phyloP scores from a whole-genome alignment of 2,888 invertebrate species.

The Pedicia rivosa region DNA sequence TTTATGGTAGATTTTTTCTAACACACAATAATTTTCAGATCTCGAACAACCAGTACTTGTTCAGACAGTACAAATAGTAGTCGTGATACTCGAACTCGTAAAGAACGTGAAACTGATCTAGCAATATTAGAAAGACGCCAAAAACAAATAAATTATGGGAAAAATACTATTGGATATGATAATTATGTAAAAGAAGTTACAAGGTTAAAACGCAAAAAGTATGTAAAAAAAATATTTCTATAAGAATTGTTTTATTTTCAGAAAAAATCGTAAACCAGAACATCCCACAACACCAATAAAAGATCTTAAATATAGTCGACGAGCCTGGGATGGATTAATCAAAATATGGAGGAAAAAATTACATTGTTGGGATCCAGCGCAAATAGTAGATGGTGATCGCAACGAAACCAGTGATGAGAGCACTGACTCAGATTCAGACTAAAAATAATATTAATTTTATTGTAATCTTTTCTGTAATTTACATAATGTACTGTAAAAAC shows the following conservation, averaged over 20 bases:
- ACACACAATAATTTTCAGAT: constrained; percentile 17
- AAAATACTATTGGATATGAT: constrained; percentile 77
- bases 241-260: constrained; percentile 28
- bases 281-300: constrained; percentile 89
- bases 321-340: constrained; percentile 85
- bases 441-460: too few relatives aligned
- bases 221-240: neutral
- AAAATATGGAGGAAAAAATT: constrained; percentile 74
- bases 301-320: constrained; percentile 68
- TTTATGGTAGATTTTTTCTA: too few relatives aligned
- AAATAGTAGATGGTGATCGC: too few relatives aligned
- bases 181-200: constrained; percentile 53
- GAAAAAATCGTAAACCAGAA: constrained; percentile 42
- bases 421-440: too few relatives aligned
- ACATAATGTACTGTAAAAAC: too few relatives aligned
- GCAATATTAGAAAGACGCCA: constrained; percentile 57
- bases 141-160: constrained; percentile 91
- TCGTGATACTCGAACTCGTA: too few relatives aligned
- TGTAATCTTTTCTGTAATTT: too few relatives aligned
- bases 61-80: constrained; percentile 10
- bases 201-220: constrained; percentile 31
- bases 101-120: constrained; percentile 53
- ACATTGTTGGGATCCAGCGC: constrained; percentile 71
- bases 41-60: constrained; percentile 21
- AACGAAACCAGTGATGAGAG: too few relatives aligned